Conservation (phyloP, 1,140 invertebrate genomes). For the Onthophagus taurus region DNA sequence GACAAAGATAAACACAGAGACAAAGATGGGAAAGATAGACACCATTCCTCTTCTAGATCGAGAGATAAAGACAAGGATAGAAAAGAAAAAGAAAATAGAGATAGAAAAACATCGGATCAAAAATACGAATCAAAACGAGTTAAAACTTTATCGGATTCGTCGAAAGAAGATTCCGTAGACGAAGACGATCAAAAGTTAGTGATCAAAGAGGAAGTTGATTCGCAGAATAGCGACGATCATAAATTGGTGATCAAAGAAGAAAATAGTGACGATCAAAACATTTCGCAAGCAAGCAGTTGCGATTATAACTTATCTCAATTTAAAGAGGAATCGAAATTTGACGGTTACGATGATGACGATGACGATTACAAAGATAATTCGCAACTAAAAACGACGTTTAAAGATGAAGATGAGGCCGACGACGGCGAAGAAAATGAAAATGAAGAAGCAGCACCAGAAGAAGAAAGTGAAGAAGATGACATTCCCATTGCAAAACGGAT, state of each 20-base stretch:
- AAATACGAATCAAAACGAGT: too few relatives aligned
- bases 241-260: constrained; percentile 34
- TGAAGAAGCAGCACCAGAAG: constrained; percentile 30
- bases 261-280: constrained; percentile 34
- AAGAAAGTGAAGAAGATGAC: constrained; percentile 66
- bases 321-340: constrained; percentile 39
- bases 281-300: constrained; percentile 51
- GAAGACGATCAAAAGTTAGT: constrained; percentile 33
- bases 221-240: constrained; percentile 29
- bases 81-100: constrained; percentile 27
- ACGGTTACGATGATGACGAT: constrained; percentile 17
- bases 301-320: constrained; percentile 58
- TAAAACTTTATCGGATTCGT: too few relatives aligned
- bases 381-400: constrained; percentile 35
- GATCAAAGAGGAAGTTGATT: constrained; percentile 30
- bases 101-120: constrained; percentile 22
- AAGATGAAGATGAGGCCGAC: constrained; percentile 29
- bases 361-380: constrained; percentile 38
- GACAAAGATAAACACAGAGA: constrained; percentile 40
- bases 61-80: constrained; percentile 44
- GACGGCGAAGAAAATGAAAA: constrained; percentile 25
- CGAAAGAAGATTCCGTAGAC: constrained; percentile 26
- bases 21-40: constrained; percentile 38
- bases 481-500: constrained; percentile 57
- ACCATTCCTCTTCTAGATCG: constrained; percentile 40